Conservation (phyloP, 2,888 invertebrate genomes). For the Synanthedon andrenaeformis region DNA sequence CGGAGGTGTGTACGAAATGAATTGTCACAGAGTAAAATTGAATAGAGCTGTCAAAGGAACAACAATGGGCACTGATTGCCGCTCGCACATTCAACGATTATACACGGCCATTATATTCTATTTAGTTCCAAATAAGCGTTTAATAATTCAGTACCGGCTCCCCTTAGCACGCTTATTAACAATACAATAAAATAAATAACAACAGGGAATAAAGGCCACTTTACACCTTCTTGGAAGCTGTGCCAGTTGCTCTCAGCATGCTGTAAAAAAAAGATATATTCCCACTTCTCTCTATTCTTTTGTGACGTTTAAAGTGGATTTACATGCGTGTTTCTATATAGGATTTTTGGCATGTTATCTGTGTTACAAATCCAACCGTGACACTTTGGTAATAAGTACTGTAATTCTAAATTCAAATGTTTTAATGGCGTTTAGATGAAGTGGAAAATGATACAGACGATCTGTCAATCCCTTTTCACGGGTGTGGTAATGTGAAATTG, state of each 20-base stretch:
- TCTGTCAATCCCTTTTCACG: constrained; percentile 64
- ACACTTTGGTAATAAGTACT: not conserved
- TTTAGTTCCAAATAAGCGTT: constrained; percentile 70
- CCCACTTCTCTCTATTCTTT: constrained; percentile 33
- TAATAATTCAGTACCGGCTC: constrained; percentile 52
- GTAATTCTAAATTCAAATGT: no score
- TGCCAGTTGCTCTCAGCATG: constrained; percentile 40
- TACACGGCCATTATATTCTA: constrained; percentile 68
- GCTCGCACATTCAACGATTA: constrained; percentile 53
- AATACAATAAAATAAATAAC: constrained; percentile 70
- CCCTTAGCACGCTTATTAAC: constrained; percentile 67
- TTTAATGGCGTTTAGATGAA: constrained; percentile 50
- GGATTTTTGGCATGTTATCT: no score
- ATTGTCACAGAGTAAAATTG: constrained; percentile 9
- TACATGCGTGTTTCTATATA: not conserved
- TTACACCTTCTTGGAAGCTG: constrained; percentile 69
- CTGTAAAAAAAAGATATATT: constrained; percentile 29
- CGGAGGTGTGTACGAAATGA: not conserved
- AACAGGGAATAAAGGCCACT: constrained; percentile 60
- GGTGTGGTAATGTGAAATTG: constrained; percentile 60
- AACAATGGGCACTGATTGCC: constrained; percentile 61
- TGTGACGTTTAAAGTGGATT: constrained; percentile 17
- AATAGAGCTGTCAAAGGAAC: constrained; percentile 57
- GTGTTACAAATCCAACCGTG: no score
- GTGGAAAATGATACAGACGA: constrained; percentile 62